phyloP scores from a whole-genome alignment of 2,113 vertebrate species.

The Eulemur rufifrons region DNA sequence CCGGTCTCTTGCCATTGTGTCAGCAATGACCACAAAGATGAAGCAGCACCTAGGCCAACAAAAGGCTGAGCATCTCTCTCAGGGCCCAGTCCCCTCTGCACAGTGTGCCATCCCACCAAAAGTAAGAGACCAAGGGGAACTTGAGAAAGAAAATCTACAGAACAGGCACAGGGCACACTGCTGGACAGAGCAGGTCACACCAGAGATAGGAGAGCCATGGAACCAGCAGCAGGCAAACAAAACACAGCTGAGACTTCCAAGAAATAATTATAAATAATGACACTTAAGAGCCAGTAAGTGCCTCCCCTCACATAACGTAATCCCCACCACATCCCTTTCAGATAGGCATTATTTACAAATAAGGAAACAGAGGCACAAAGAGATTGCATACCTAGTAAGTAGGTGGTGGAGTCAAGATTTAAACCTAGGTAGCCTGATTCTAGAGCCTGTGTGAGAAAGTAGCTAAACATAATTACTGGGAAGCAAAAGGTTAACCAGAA shows the following conservation, averaged over 20 bases:
- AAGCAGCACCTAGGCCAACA: background rate
- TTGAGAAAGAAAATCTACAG: background rate
- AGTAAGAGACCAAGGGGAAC: background rate
- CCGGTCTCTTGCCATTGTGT: background rate
- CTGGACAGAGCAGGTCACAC: background rate
- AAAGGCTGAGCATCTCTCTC: background rate
- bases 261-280: background rate
- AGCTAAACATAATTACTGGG: background rate
- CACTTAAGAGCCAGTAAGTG: background rate
- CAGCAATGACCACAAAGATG: background rate
- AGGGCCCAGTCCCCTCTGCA: background rate
- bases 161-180: background rate
- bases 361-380: background rate
- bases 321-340: background rate
- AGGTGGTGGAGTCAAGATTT: background rate
- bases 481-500: background rate
- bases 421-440: background rate
- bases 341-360: background rate
- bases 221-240: background rate
- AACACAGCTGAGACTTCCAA: background rate
- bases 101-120: background rate
- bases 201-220: background rate
- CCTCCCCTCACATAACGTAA: too few relatives aligned
- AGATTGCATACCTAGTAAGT: background rate
- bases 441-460: background rate